Base-by-base conservation (phyloP, 1,140 invertebrate genomes). In the Cyclargus thomasi region DNA sequence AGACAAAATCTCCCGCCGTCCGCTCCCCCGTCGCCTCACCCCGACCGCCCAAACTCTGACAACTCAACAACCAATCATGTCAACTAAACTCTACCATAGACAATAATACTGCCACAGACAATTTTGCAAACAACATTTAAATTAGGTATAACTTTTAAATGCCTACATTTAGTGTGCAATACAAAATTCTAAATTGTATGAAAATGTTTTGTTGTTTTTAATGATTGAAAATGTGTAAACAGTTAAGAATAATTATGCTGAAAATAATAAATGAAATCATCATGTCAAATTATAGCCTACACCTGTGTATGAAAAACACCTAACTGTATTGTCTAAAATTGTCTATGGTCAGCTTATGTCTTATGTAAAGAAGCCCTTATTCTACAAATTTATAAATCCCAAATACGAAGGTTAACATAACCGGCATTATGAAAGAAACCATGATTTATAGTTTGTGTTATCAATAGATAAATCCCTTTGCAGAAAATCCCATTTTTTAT, bases 61-160 rank as follows among this genome's bases (percentile, higher is more conserved):
- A 88, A 86, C 84, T 86, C 78, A 86, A 85, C 75, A 86, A 81
- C 82, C 83, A 84, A 84, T 87, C 80, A 85, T 69, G 70, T 64
- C 70, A 77, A 80, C 73, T 69, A 74, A 78, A 80, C 74, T 75
- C 77, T 70, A 74, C 75, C 72, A 69, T 29, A 22, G 17, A 63
- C 59, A 68, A 64, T 70, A 35, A 71, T 59, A 55, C 65, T 64
- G 69, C 47, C 70, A 68, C 68, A 71, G 63, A 70, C 70, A 71
- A 69, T 72, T 57, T 29, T 29, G 5, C 8, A 6, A 29, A 29
- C 29, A 29, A 29, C 8, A 29, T 4, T 0, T 17, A 53, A 53
- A 53, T 2, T 53, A 55, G 8, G 53, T 16, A 55, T 20, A 59
- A 59, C 11, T 18, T 17, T 17, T 7, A 59, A 59, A 59, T 59